Base-by-base conservation (phyloP, 2,113 vertebrate genomes). In the Phodopus roborovskii region DNA sequence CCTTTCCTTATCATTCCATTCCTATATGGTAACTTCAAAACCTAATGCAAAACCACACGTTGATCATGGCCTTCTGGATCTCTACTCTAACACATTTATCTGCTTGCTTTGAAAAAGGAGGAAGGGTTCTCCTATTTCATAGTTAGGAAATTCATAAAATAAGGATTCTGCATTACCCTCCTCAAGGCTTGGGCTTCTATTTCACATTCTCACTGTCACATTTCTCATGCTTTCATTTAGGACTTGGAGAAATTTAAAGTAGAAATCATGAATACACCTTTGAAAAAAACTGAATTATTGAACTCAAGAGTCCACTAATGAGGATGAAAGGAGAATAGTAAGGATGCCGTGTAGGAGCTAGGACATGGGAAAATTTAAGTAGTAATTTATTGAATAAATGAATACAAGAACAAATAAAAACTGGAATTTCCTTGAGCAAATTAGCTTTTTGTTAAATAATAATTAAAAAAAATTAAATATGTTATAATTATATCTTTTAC, bases 311-410 rank as follows among this genome's bases (percentile, higher is more conserved):
- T 77, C 39, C 30, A 45, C 33, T 7, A 81, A 73, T 12, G 50
- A 2, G 19, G 68, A 78, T 26, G 30, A 50, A 94, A 22, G 88
- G 15, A 19, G 30, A 5, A 39, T 15, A 33, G 68, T 22, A 5
- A 94, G 2, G 71, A 12, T 20, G 75, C 7, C 5, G 30, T 13
- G n/a, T 2, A 73, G 22, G 3, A 42, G 12, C 53, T 42, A 86
- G 48, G 66, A 86, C 5, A 45, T 74, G 53, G 58, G 11, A 84
- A 96, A 97, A 12, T 84, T 28, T 92, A 36, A 73, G 30, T 70
- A 71, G 64, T 20, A 68, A 58, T 20, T 71, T 93, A 4, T 58
- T 95, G 68, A 91, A 91, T 86, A 90, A 89, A 83, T 74, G 5
- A 9, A 70, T 70, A 19, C 7, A 88, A 30, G 17, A 86, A 88